These are phyloP conservation scores for Acanthochromis polyacanthus DNA, from an alignment of 2,113 vertebrate genomes.

Conservation along the genomic window DNA sequence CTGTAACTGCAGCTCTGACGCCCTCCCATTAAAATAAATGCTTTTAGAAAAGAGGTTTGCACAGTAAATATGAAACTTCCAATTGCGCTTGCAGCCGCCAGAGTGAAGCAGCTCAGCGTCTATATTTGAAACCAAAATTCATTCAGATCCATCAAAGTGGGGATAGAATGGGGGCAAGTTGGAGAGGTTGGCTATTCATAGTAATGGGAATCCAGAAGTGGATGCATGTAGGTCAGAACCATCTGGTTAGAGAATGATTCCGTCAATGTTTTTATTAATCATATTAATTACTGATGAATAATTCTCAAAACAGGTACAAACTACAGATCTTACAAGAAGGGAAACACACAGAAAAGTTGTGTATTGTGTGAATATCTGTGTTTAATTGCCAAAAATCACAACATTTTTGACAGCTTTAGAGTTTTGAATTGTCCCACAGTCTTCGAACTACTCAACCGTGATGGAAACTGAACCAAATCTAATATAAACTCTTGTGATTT, in stretches of 20 bases:
- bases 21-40: too few species aligned
- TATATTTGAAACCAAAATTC: conserved; percentile 17
- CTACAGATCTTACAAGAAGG: too few species aligned
- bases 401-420: too few species aligned
- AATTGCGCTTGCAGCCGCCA: not conserved
- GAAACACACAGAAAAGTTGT: too few species aligned
- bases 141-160: conserved; percentile 43
- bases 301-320: too few species aligned
- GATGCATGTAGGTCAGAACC: conserved; percentile 53
- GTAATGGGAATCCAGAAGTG: conserved; percentile 26
- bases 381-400: too few species aligned
- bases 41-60: not conserved
- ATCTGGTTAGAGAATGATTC: not conserved
- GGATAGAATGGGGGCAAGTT: conserved; percentile 48
- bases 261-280: not conserved
- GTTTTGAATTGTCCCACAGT: too few species aligned
- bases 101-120: not conserved
- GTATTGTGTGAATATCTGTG: too few species aligned
- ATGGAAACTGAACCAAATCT: too few species aligned
- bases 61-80: not conserved
- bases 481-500: too few species aligned
- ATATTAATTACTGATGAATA: too few species aligned
- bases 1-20: not conserved
- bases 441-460: too few species aligned
- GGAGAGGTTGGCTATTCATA: conserved; percentile 49